Percentiles rank a stretch among this genome's conserved stretches.
These are phyloP conservation scores for Tachina lurida DNA, from an alignment of 2,888 invertebrate genomes.

Conservation along the genomic window DNA sequence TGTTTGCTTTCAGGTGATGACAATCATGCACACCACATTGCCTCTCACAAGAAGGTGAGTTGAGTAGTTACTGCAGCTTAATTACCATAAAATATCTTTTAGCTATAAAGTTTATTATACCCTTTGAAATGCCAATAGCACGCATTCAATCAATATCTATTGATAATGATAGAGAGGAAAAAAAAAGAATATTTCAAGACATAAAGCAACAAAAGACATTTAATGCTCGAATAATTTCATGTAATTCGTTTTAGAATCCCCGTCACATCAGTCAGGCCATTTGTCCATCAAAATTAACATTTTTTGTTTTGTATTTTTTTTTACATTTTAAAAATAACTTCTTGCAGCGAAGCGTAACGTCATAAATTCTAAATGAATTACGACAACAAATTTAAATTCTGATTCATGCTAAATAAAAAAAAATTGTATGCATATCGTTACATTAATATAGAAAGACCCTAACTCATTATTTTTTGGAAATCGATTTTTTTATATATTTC, in stretches of 20 bases:
- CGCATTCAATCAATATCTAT: slow-evolving; percentile 19
- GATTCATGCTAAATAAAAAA: slow-evolving; percentile 39
- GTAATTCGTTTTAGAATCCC: slow-evolving; percentile 48
- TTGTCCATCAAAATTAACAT: slow-evolving; percentile 58
- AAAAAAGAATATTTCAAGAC: neutral
- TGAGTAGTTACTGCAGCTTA: slow-evolving; percentile 15
- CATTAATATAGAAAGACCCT: too few species aligned
- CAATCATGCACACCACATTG: slow-evolving; percentile 71
- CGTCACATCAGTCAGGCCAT: slow-evolving; percentile 49
- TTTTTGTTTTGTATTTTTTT: slow-evolving; percentile 13
- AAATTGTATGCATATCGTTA: neutral
- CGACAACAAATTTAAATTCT: slow-evolving; percentile 45
- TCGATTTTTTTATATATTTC: too few species aligned
- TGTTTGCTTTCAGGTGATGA: slow-evolving; percentile 72
- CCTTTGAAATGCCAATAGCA: slow-evolving; percentile 24
- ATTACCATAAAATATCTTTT: slow-evolving; percentile 9
- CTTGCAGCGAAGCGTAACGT: slow-evolving; percentile 64
- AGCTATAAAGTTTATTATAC: neutral
- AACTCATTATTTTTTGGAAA: too few species aligned
- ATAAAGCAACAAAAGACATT: slow-evolving; percentile 20
- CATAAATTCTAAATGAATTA: slow-evolving; percentile 56
- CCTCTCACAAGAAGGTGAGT: slow-evolving; percentile 74
- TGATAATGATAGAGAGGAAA: neutral
- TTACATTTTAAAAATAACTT: slow-evolving; percentile 33
- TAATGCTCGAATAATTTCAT: slow-evolving; percentile 66